These are phyloP conservation scores for Smittia aterrima DNA, from an alignment of 2,888 invertebrate genomes.

Conservation along the genomic window DNA sequence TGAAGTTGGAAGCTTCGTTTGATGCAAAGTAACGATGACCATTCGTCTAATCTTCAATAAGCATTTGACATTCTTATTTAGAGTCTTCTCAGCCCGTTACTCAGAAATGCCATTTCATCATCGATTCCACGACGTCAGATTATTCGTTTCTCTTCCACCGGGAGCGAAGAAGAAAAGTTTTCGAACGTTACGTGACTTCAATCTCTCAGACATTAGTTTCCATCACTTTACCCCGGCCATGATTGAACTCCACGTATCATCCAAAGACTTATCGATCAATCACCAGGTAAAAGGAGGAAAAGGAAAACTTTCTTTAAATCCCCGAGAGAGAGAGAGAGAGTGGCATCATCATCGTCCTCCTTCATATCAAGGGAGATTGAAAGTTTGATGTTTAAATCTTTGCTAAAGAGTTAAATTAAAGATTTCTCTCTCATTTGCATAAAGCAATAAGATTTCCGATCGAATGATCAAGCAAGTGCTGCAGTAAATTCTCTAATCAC, in stretches of 20 bases:
- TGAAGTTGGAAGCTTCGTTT: background rate
- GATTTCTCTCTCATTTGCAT: slow-evolving; percentile 28
- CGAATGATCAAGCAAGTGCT: background rate
- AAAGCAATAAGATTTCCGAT: background rate
- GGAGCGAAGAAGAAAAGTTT: background rate
- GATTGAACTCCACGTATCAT: slow-evolving; percentile 41
- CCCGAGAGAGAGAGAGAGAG: slow-evolving; percentile 17
- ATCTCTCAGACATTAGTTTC: slow-evolving; percentile 38
- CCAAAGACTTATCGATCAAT: slow-evolving; percentile 40
- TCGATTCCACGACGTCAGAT: slow-evolving; percentile 34
- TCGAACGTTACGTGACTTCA: slow-evolving; percentile 35
- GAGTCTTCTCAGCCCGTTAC: background rate
- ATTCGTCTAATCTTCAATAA: background rate
- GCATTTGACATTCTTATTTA: background rate
- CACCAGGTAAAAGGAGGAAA: slow-evolving; percentile 23
- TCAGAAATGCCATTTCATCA: slow-evolving; percentile 37
- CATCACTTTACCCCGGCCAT: slow-evolving; percentile 27
- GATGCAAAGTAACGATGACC: background rate
- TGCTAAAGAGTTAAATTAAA: background rate
- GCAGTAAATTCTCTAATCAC: slow-evolving; percentile 28
- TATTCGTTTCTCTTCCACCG: slow-evolving; percentile 20
- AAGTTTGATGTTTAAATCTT: no score
- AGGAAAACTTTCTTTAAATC: slow-evolving; percentile 24
- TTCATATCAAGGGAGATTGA: background rate
- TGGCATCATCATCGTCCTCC: slow-evolving; percentile 23